Conservation (phyloP, 2,113 vertebrate genomes). For the Sylvietta virens region DNA sequence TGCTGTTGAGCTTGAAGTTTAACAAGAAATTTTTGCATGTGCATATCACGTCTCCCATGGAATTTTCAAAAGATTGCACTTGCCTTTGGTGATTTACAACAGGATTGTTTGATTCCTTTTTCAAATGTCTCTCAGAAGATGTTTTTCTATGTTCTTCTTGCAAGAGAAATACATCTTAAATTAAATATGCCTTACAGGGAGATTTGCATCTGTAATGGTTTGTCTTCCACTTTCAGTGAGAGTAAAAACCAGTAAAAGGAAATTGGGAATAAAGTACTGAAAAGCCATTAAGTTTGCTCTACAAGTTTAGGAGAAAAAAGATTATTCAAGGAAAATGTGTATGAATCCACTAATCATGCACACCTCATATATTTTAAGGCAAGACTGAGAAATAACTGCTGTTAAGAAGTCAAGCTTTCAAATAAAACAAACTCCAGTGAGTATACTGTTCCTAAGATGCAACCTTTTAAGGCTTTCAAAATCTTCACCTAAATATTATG, state of each 20-base stretch:
- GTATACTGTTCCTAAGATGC: not conserved
- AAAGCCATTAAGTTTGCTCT: not conserved
- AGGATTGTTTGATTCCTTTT: slow-evolving; percentile 4
- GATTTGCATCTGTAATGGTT: slow-evolving; percentile 48
- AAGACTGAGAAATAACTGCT: not conserved
- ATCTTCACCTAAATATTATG: not conserved
- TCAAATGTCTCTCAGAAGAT: slow-evolving; percentile 23
- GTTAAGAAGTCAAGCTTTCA: not conserved
- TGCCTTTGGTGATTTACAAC: not conserved
- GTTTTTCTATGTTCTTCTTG: slow-evolving; percentile 46
- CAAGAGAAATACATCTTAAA: slow-evolving; percentile 38
- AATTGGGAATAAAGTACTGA: not conserved
- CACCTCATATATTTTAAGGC: not conserved
- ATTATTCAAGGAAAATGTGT: not conserved
- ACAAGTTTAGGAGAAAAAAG: not conserved
- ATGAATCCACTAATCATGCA: not conserved
- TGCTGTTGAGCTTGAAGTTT: not conserved
- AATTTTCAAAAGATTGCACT: slow-evolving; percentile 1
- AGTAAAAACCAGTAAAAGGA: slow-evolving; percentile 56
- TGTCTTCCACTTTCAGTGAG: slow-evolving; percentile 28
- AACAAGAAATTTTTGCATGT: not conserved
- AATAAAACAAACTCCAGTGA: not conserved
- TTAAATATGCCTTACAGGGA: slow-evolving; percentile 14
- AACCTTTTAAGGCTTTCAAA: not conserved
- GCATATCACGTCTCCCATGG: not conserved